Conservation (phyloP, 2,888 invertebrate species). For the Scaptomyza cyrtandrae region DNA sequence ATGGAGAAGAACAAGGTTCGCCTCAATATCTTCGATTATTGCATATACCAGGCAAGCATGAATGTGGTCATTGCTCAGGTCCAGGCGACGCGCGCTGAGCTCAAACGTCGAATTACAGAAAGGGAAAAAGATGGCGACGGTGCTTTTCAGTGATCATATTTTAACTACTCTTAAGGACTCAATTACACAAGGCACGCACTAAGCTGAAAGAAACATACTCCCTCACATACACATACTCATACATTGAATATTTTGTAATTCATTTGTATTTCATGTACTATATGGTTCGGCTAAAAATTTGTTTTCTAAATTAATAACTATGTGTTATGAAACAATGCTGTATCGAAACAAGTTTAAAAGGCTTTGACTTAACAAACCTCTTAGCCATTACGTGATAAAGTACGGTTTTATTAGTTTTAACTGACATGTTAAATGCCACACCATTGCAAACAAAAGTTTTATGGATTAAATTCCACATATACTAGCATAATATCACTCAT, state of each 20-base stretch:
- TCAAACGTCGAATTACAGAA: constrained; percentile 33
- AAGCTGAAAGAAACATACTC: no score
- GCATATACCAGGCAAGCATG: constrained; percentile 90
- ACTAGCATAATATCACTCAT: no score
- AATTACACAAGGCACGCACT: no score
- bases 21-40: constrained; percentile 89
- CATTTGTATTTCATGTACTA: not conserved
- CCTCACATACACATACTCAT: no score
- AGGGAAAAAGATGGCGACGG: no score
- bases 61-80: constrained; percentile 87
- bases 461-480: no score
- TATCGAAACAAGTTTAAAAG: no score
- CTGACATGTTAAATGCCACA: constrained; percentile 4
- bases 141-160: no score
- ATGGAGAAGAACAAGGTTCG: constrained; percentile 87
- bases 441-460: no score
- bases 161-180: no score
- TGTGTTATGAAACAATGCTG: not conserved
- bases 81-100: constrained; percentile 55
- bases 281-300: constrained; percentile 2
- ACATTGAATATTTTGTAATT: not conserved
- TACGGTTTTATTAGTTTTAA: no score
- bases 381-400: no score
- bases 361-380: not conserved
- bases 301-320: constrained; percentile 10